Percentiles rank a stretch among this genome's conserved stretches.
These are phyloP conservation scores for Gobio gobio DNA, from an alignment of 2,113 vertebrate genomes.

Conservation along the genomic window DNA sequence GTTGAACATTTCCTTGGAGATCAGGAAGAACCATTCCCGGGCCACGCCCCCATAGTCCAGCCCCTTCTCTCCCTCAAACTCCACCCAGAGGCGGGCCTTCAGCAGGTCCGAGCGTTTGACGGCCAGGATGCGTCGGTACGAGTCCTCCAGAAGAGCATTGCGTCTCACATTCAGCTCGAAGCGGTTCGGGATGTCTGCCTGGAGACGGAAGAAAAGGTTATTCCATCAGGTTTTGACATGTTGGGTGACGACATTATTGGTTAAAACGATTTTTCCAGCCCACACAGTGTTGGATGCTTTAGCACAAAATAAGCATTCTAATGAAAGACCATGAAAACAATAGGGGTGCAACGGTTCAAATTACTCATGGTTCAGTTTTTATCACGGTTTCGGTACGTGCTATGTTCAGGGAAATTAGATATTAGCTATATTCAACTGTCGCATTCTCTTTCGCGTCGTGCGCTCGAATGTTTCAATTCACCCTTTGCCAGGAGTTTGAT, in stretches of 20 bases:
- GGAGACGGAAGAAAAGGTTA: neutral
- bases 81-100: slow-evolving; percentile 96
- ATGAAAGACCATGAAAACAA: neutral
- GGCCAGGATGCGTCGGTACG: slow-evolving; percentile 90
- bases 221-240: neutral
- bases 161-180: slow-evolving; percentile 95
- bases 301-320: neutral
- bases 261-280: neutral
- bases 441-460: no score
- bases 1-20: slow-evolving; percentile 99
- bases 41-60: slow-evolving; percentile 96
- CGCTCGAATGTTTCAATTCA: no score
- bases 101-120: slow-evolving; percentile 90
- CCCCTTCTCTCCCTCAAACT: slow-evolving; percentile 97
- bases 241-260: neutral
- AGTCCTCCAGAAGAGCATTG: slow-evolving; percentile 91
- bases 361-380: no score
- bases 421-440: no score
- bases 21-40: slow-evolving; percentile 98
- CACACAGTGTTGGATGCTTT: neutral
- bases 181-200: slow-evolving; percentile 95
- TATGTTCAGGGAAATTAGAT: no score
- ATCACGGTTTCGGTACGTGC: no score
- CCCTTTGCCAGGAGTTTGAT: no score
- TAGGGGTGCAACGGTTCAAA: no score